Conservation (phyloP, 2,797 vertebrate species). For the Channallabes apus region DNA sequence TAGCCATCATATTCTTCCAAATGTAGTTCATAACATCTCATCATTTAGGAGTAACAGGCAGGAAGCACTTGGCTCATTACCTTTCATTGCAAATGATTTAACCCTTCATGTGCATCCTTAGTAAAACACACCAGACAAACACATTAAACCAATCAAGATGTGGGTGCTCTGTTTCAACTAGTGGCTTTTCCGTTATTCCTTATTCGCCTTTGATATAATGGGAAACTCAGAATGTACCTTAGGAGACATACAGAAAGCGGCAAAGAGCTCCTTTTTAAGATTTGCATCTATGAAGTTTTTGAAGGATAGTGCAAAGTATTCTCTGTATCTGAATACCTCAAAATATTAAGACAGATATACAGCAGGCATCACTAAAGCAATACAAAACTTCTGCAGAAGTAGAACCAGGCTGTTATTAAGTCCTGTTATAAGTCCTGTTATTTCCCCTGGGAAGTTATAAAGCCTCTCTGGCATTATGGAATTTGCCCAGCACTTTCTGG, state of each 20-base stretch:
- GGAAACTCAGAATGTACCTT: neutral
- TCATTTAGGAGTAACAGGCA: conserved; percentile 15
- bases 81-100: conserved; percentile 61
- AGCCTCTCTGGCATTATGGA: neutral
- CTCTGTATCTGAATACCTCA: neutral
- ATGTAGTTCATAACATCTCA: neutral
- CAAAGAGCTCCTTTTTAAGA: neutral
- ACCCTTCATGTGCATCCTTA: conserved; percentile 24
- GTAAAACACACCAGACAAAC: neutral
- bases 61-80: conserved; percentile 53
- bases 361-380: neutral
- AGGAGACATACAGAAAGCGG: neutral
- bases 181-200: neutral
- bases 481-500: neutral
- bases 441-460: conserved; percentile 8
- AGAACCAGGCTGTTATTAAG: neutral
- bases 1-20: neutral
- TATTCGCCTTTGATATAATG: neutral
- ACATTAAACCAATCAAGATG: neutral
- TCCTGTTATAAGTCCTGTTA: neutral
- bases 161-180: neutral
- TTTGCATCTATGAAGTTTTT: neutral
- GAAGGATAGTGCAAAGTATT: neutral
- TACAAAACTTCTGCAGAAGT: neutral
- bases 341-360: neutral